A percentile compares a stretch with the other conserved stretches of the same genome.
These are phyloP conservation scores for Parazoanthus atlanticus DNA, from an alignment of 92 coral and sea anemone genomes.

Conservation along the genomic window DNA sequence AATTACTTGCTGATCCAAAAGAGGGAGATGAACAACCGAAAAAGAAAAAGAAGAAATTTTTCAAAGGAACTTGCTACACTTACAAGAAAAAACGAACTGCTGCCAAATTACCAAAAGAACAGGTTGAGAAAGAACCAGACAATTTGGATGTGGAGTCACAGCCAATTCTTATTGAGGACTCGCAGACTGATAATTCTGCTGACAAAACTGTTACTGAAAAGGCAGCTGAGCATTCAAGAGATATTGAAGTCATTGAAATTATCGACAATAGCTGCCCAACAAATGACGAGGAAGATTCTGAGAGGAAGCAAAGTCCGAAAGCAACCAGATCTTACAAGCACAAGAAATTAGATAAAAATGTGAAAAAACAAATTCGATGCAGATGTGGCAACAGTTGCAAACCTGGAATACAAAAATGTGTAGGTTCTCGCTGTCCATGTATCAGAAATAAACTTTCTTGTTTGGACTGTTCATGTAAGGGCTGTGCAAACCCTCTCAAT, in stretches of 20 bases:
- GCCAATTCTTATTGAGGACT: not conserved
- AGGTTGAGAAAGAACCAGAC: not conserved
- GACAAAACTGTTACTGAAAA: not conserved
- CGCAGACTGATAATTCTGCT: not conserved
- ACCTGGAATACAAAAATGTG: slow-evolving; percentile 53
- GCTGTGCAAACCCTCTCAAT: slow-evolving; percentile 83
- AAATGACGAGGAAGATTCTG: not conserved
- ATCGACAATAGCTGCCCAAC: not conserved
- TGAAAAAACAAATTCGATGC: slow-evolving; percentile 55
- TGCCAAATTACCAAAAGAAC: slow-evolving; percentile 9
- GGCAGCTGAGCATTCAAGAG: not conserved
- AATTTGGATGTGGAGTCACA: not conserved
- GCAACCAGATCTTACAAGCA: slow-evolving; percentile 34
- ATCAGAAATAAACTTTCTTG: slow-evolving; percentile 68
- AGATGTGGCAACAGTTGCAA: slow-evolving; percentile 71
- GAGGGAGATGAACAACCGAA: slow-evolving; percentile 45
- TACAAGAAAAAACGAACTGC: slow-evolving; percentile 52
- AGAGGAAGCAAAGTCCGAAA: not conserved
- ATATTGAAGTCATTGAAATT: slow-evolving; percentile 4
- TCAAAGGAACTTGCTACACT: slow-evolving; percentile 79
- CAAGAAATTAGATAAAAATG: slow-evolving; percentile 55
- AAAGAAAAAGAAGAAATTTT: slow-evolving; percentile 74
- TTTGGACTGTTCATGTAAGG: slow-evolving; percentile 69
- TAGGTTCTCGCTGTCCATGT: slow-evolving; percentile 80
- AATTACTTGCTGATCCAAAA: slow-evolving; percentile 53